Conservation (phyloP, 1,140 invertebrate species). For the Tetraneura akinire region DNA sequence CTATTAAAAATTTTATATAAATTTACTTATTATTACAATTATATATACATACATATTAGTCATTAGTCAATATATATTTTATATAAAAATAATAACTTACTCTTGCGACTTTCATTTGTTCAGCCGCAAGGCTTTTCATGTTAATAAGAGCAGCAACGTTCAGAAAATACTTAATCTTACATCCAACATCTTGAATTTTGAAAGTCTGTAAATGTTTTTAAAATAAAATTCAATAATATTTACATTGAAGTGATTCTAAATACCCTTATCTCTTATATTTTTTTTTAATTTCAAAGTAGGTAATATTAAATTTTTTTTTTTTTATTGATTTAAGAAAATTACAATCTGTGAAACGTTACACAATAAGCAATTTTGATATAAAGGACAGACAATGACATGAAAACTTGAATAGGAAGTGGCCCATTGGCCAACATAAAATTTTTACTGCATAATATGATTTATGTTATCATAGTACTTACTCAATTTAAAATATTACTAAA, state of each 20-base stretch:
- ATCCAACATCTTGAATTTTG: neutral
- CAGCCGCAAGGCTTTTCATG: neutral
- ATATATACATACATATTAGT: too few species aligned
- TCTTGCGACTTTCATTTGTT: neutral
- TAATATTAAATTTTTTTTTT: too few species aligned
- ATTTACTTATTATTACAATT: too few species aligned
- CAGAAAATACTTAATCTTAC: slow-evolving; percentile 9
- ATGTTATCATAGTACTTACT: neutral
- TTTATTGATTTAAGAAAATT: too few species aligned
- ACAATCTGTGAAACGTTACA: too few species aligned
- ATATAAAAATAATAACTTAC: neutral
- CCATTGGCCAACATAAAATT: too few species aligned
- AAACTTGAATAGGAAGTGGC: too few species aligned
- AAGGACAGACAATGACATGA: too few species aligned
- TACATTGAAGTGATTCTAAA: neutral
- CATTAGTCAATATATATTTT: neutral
- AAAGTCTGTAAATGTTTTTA: neutral
- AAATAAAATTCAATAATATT: neutral
- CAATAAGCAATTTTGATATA: too few species aligned
- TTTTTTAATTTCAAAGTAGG: neutral
- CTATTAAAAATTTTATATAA: neutral
- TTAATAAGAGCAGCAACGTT: neutral
- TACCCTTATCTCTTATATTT: slow-evolving; percentile 3
- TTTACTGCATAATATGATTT: neutral
- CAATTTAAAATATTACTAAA: neutral